phyloP scores from a whole-genome alignment of 2,113 vertebrate genomes.

The Ceuthmochares aereus region DNA sequence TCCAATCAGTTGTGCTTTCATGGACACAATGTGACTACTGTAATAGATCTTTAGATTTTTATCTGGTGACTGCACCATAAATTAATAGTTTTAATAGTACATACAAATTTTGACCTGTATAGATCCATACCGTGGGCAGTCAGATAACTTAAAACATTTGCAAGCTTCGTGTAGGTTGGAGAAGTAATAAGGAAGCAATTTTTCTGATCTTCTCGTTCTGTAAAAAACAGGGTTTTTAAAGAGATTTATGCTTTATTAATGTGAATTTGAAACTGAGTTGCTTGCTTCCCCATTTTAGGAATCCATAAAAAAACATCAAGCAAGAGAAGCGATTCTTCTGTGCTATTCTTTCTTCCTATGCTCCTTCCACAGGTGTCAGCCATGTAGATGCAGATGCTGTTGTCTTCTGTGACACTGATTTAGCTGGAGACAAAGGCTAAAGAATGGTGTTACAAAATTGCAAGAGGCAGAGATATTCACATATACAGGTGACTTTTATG shows the following conservation, averaged over 20 bases:
- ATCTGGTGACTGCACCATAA: background rate
- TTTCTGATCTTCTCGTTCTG: background rate
- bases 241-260: background rate
- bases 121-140: background rate
- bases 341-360: too few relatives aligned
- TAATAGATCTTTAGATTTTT: background rate
- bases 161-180: background rate
- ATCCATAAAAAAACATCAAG: constrained; percentile 84
- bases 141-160: background rate
- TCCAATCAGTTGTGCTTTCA: background rate
- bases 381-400: too few relatives aligned
- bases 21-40: background rate
- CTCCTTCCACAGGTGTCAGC: too few relatives aligned
- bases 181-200: background rate
- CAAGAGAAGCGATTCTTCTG: constrained; percentile 69
- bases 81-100: background rate
- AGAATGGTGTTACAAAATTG: too few relatives aligned
- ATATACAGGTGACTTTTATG: too few relatives aligned
- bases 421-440: too few relatives aligned
- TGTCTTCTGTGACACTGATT: too few relatives aligned
- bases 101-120: background rate
- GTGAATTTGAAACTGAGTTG: background rate
- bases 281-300: constrained; percentile 70
- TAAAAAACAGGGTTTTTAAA: background rate
- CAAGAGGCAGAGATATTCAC: too few relatives aligned